A percentile compares a stretch with the other conserved stretches of the same genome.
phyloP scores from a whole-genome alignment of 1,140 invertebrate species.

The Drosophila repletoides region DNA sequence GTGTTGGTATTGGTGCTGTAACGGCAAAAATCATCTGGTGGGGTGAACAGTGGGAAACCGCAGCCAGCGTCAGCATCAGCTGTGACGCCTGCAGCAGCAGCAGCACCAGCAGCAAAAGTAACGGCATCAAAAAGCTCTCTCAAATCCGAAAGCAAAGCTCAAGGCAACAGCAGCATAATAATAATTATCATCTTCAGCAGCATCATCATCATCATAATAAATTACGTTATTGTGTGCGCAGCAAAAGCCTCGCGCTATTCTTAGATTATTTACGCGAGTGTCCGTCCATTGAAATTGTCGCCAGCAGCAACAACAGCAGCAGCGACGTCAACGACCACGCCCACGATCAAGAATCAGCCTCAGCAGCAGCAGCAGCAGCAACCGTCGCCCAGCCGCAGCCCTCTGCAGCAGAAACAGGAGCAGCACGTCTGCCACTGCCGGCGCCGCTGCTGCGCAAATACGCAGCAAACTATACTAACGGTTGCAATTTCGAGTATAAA shows the following conservation, averaged over 20 bases:
- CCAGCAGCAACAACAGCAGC: constrained; percentile 25
- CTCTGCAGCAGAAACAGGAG: constrained; percentile 7
- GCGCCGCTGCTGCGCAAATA: constrained; percentile 49
- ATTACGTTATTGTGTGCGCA: constrained; percentile 51
- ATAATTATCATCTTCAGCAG: constrained; percentile 22
- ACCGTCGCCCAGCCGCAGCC: constrained; percentile 12
- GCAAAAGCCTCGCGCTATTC: constrained; percentile 67
- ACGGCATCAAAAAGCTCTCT: constrained; percentile 42
- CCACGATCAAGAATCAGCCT: neutral
- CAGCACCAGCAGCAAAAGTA: constrained; percentile 21
- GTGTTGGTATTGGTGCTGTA: constrained; percentile 30
- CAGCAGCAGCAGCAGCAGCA: constrained; percentile 11
- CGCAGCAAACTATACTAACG: constrained; percentile 61
- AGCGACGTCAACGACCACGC: constrained; percentile 23
- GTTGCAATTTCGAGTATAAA: constrained; percentile 74
- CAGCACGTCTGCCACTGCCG: constrained; percentile 48
- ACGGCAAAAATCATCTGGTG: constrained; percentile 50
- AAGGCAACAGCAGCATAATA: constrained; percentile 32
- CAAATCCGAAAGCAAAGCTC: constrained; percentile 49
- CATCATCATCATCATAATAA: constrained; percentile 31
- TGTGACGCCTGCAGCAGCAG: constrained; percentile 36
- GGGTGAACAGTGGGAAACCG: constrained; percentile 43
- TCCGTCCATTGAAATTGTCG: constrained; percentile 59
- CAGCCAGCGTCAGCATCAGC: constrained; percentile 42
- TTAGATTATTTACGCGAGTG: constrained; percentile 68